A percentile compares a stretch with the other conserved stretches of the same genome.
phyloP scores from a whole-genome alignment of 2,888 invertebrate species.

The Heliconius charithonia region DNA sequence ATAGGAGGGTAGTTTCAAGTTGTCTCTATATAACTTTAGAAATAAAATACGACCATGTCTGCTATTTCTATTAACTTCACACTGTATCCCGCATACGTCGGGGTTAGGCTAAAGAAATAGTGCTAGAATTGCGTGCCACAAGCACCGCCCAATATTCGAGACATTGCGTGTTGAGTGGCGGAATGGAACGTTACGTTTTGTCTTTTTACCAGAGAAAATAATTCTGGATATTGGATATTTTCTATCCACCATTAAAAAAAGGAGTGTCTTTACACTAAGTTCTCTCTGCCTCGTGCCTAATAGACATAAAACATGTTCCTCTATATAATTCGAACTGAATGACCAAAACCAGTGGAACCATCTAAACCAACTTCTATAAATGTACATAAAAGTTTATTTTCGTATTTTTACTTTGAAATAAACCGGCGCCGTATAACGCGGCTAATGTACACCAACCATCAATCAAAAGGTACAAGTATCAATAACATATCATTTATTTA shows the following conservation, averaged over 20 bases:
- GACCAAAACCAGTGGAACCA: not conserved
- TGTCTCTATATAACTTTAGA: not conserved
- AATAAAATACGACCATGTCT: not conserved
- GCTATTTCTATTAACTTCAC: not conserved
- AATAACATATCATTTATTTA: conserved; percentile 25
- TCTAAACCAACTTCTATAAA: not conserved
- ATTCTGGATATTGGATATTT: no score
- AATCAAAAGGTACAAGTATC: conserved; percentile 22
- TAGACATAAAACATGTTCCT: not conserved
- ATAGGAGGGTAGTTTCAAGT: not conserved
- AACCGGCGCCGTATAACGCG: not conserved
- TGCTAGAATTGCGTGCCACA: not conserved
- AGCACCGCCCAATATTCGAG: not conserved
- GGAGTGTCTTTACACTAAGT: not conserved
- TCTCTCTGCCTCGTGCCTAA: not conserved
- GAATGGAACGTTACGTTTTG: not conserved
- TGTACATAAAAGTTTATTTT: conserved; percentile 5
- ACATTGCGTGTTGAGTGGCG: not conserved
- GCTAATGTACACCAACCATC: conserved; percentile 22
- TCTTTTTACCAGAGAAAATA: not conserved
- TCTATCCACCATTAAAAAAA: not conserved
- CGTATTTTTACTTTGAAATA: not conserved
- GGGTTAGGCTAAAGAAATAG: not conserved
- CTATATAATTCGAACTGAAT: not conserved
- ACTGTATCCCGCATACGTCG: not conserved